Evolutionary conservation across 2,797 vertebrate genomes (phyloP).

Genomic region (Coilia nasus): DNA sequence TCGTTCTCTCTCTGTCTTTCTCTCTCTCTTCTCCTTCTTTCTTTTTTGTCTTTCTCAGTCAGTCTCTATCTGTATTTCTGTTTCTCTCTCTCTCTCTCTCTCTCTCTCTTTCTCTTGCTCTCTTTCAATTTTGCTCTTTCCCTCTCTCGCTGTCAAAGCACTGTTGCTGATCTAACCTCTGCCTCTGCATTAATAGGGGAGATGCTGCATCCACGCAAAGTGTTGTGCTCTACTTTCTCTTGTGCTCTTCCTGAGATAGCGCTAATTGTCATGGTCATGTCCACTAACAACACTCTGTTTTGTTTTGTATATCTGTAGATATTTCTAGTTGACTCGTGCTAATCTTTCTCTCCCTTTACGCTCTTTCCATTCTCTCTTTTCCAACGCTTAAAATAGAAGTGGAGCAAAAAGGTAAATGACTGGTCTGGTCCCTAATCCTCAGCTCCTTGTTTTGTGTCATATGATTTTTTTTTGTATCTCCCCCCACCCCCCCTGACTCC

Average conservation of each 20-base stretch:
- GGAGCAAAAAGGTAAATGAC: constrained; percentile 99
- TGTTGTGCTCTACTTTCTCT: constrained; percentile 24
- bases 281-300: constrained; percentile 77
- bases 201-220: constrained; percentile 39
- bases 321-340: constrained; percentile 86
- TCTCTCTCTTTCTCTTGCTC: not conserved
- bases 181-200: constrained; percentile 60
- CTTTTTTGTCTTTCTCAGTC: constrained; percentile 27
- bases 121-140: constrained; percentile 61
- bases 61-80: too few relatives aligned
- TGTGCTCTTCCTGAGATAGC: constrained; percentile 41
- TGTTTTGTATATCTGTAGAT: constrained; percentile 63
- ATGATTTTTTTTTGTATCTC: constrained; percentile 85
- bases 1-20: not conserved
- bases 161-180: constrained; percentile 63
- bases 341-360: constrained; percentile 98
- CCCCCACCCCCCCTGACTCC: constrained; percentile 69
- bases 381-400: constrained; percentile 99
- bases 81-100: constrained; percentile 29
- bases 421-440: constrained; percentile 84
- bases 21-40: constrained; percentile 48
- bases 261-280: constrained; percentile 71
- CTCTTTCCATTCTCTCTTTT: constrained; percentile 90
- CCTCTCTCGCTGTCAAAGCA: constrained; percentile 61
- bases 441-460: constrained; percentile 98